Evolutionary conservation across 1,140 invertebrate genomes (phyloP), one percentile per base, ranked within the genome.

Genomic region (Drosophila truncata): DNA sequence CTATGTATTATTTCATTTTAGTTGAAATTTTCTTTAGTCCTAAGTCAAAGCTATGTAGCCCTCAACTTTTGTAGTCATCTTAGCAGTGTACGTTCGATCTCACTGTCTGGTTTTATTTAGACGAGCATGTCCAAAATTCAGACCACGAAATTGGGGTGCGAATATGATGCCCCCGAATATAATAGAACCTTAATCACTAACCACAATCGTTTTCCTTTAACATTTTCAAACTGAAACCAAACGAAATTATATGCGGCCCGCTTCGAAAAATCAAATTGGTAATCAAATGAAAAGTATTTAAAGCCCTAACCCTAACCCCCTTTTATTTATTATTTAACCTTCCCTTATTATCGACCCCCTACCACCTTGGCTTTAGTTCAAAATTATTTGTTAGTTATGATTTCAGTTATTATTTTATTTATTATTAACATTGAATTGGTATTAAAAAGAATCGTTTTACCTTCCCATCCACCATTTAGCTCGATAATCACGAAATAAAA

Each of bases 401-500:
- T 55, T 55, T 69, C 62, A 54, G 6, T 55, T 70, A 62, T 91
- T 39, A 73, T 87, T 78, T 59, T 39, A 46, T 72, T 82, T 77
- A 64, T 85, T 50, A 75, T 82, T 83, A 88, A 77, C 82, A 70
- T 74, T 78, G 76, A 82, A 87, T 91, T 91, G 82, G 83, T 87
- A 82, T 91, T 91, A 85, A 91, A 83, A 64, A 52, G 47, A 74
- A 54, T 57, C 72, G 62, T 86, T 91, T 88, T 83, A 87, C 82
- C 83, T 92, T 84, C 95, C 96, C 96, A 64, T 73, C 91, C 79
- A 96, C 96, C 75, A 82, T 82, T 64, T 87, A 98, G 98, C 97
- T 99, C 95, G 98, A 99, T 97, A 98, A 98, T 97, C 96, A 99
- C 95, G 98, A 99, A 98, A 99, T 99, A 96, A 98, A 97, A 96